Evolutionary conservation across 2,797 vertebrate species (phyloP).

Genomic region (Microctenopoma steveboyesi): DNA sequence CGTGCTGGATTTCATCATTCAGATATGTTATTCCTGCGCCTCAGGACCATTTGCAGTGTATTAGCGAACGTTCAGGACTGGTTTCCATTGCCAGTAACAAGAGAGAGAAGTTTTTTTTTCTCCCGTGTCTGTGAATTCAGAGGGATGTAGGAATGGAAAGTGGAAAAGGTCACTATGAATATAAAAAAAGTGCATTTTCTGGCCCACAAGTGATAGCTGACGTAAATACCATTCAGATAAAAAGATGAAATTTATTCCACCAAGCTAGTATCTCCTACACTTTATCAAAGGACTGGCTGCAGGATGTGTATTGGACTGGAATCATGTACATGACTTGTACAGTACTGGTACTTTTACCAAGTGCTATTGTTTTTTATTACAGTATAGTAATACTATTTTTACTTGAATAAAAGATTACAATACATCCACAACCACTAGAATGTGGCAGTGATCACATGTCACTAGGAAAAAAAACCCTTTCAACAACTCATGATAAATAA

Average conservation of each 20-base stretch:
- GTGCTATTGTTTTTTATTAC: not conserved
- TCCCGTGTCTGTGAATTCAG: constrained; percentile 36
- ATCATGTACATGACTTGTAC: constrained; percentile 6
- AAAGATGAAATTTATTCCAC: constrained; percentile 52
- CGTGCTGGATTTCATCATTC: constrained; percentile 77
- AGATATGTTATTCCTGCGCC: constrained; percentile 68
- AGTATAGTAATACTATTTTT: not conserved
- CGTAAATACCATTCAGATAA: constrained; percentile 57
- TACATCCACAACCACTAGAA: no score
- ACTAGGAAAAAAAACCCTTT: no score
- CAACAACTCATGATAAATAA: no score
- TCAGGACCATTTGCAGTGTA: constrained; percentile 62
- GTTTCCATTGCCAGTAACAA: constrained; percentile 57
- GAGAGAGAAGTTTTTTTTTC: constrained; percentile 59
- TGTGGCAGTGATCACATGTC: no score
- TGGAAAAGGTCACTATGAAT: constrained; percentile 59
- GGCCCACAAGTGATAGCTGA: constrained; percentile 55
- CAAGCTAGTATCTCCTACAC: constrained; percentile 26
- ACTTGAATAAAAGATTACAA: not conserved
- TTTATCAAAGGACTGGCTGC: constrained; percentile 45
- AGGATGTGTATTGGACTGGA: constrained; percentile 19
- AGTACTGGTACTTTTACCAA: no score
- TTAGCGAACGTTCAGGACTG: constrained; percentile 58
- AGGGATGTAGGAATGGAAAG: constrained; percentile 44
- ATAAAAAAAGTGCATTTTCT: constrained; percentile 48